Percentiles rank a stretch among this genome's conserved stretches.
These are phyloP conservation scores for Neoniphon sammara DNA, from an alignment of 2,797 vertebrate genomes.

Conservation along the genomic window DNA sequence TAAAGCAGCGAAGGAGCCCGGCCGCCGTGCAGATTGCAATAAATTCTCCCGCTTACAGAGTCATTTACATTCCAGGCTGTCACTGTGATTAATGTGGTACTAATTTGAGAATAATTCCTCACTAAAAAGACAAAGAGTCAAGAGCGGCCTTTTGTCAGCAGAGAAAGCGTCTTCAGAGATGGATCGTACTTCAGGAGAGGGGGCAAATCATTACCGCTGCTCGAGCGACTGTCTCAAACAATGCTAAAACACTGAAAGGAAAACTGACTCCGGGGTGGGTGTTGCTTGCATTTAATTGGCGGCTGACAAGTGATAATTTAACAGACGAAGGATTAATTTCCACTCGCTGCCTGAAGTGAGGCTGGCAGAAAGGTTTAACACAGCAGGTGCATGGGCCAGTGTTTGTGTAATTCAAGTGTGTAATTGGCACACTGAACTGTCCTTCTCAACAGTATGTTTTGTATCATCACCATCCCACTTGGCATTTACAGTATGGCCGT, in stretches of 20 bases:
- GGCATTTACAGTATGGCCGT: too few relatives aligned
- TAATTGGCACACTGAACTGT: constrained; percentile 57
- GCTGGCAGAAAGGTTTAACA: constrained; percentile 51
- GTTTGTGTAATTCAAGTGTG: constrained; percentile 63
- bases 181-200: constrained; percentile 31
- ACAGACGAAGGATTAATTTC: constrained; percentile 59
- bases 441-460: constrained; percentile 52
- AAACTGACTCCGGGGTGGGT: constrained; percentile 27
- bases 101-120: constrained; percentile 80
- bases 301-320: constrained; percentile 71
- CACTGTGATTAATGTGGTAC: constrained; percentile 77
- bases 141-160: constrained; percentile 50
- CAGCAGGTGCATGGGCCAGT: constrained; percentile 61
- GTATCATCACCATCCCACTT: too few relatives aligned
- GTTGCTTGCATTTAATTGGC: constrained; percentile 60
- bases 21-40: constrained; percentile 37
- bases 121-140: constrained; percentile 66
- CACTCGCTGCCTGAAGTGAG: constrained; percentile 55
- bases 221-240: constrained; percentile 49
- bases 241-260: constrained; percentile 56
- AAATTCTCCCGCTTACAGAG: constrained; percentile 61
- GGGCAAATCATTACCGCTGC: constrained; percentile 39
- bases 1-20: neutral
- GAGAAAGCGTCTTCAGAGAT: constrained; percentile 58
- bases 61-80: constrained; percentile 74